These are phyloP conservation scores for Myiothlypis coronata DNA, from an alignment of 2,797 vertebrate genomes.

Conservation along the genomic window DNA sequence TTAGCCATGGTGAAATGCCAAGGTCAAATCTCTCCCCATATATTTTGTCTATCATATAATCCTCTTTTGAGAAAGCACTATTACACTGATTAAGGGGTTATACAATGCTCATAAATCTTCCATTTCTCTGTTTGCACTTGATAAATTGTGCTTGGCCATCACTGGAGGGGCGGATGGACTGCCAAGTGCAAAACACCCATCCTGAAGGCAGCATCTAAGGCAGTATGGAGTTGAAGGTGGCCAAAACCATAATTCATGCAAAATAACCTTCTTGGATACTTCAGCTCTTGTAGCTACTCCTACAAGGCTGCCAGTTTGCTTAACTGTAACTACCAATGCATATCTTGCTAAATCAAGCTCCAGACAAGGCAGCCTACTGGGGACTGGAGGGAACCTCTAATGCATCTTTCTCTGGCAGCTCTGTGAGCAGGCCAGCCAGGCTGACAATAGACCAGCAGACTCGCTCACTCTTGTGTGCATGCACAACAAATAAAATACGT, in stretches of 20 bases:
- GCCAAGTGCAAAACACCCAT: neutral
- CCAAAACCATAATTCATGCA: neutral
- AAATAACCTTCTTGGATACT: neutral
- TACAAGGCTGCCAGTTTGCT: neutral
- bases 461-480: neutral
- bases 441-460: neutral
- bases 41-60: neutral
- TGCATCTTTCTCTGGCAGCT: neutral
- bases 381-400: neutral
- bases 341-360: neutral
- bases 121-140: neutral
- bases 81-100: neutral
- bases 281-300: neutral
- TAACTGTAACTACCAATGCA: neutral
- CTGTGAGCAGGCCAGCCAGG: neutral
- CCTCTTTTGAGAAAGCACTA: neutral
- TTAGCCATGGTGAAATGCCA: neutral
- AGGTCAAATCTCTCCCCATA: neutral
- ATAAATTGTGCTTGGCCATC: neutral
- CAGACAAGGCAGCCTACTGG: neutral
- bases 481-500: neutral
- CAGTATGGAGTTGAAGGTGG: neutral
- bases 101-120: neutral
- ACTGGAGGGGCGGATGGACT: neutral
- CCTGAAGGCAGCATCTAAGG: neutral